Base-by-base conservation (phyloP, 1,140 invertebrate genomes). In the Drusus annulatus region DNA sequence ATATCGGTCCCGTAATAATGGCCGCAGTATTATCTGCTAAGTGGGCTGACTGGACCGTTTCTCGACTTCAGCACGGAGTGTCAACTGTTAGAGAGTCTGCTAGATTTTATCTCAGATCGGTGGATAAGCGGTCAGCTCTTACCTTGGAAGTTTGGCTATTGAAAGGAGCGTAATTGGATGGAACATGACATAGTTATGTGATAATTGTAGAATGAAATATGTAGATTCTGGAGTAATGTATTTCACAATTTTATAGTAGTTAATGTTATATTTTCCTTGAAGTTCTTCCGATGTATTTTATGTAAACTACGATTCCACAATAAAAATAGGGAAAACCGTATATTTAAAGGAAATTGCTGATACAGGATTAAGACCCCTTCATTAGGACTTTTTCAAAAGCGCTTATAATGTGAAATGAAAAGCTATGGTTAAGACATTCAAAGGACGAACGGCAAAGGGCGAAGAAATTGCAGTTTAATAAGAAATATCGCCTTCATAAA, bases 41-140 rank as follows among this genome's bases (percentile, higher is more conserved):
- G 45, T 71, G 36, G 52, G 68, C 68, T 71, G 68, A 71, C 68
- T 71, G 17, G 45, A 54, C 68, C 50, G 13, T 71, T 71, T 51
- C 63, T 68, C 3, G 58, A 60, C 10, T 10, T 5, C 21, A 19
- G 45, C 19, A 51, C 50, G 45, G 50, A 71, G 68, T 71, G 68
- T 52, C 50, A 65, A 71, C 45, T 71, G 45, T 21, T 21, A 71
- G 45, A 25, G 19, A 19, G 13, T n/a, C 68, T 21, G 50, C 15
- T 52, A 51, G 68, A 71, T 71, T 51, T 71, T 71, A 71, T 71
- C 68, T 21, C 28, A 23, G 68, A 71, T 71, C 45, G 10, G 2
- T 15, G 17, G 68, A 71, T 51, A 71, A 71, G 63, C 68, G 50
- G 45, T 17, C 68, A 71, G 17, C 23, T 21, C 56, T 60, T 60